Base-by-base conservation (phyloP, 2,888 invertebrate genomes). In the Spilarctia lutea region DNA sequence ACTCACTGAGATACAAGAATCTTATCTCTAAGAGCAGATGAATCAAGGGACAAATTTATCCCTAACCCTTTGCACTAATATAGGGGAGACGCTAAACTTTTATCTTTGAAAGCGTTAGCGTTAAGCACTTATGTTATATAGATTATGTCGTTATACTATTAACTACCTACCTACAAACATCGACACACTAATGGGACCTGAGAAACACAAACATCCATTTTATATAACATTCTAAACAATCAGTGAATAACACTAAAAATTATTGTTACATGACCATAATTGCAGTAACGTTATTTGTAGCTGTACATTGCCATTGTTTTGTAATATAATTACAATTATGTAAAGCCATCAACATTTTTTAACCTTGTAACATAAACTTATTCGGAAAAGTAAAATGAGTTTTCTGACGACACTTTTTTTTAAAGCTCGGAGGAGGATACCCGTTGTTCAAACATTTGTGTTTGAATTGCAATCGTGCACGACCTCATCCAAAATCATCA, bases 231-330 rank as follows among this genome's bases (percentile, higher is more conserved):
- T 60, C 56, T n/a, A 60, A 60, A 13, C 27, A 45, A 48, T 60
- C 65, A 42, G n/a, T 63, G 73, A 75, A 71, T 70, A 42, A 65
- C 65, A 68, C 74, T 73, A 72, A 73, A 72, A 80, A 77, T 70
- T 68, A 77, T 77, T 60, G 81, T 78, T 69, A 80, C 67, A 80
- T 75, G 42, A 71, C 42, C 2, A 75, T 79, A 74, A 79, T 77
- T 75, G 71, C 65, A 56, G 73, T 82, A 75, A 77, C 73, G 72
- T 82, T 81, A 81, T 78, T 80, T 76, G 75, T 75, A 78, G 78
- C 67, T 56, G 35, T 65, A 60, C n/a, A 77, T 81, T 81, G 77
- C 76, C 77, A 77, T 75, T 80, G 75, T 77, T 78, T 69, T 65
- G 71, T 71, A 71, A 63, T 71, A 60, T n/a, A 10, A 33, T 39